A percentile compares a stretch with the other conserved stretches of the same genome.
Evolutionary conservation across 2,797 vertebrate genomes (phyloP).

Genomic region (Gorsachius magnificus): DNA sequence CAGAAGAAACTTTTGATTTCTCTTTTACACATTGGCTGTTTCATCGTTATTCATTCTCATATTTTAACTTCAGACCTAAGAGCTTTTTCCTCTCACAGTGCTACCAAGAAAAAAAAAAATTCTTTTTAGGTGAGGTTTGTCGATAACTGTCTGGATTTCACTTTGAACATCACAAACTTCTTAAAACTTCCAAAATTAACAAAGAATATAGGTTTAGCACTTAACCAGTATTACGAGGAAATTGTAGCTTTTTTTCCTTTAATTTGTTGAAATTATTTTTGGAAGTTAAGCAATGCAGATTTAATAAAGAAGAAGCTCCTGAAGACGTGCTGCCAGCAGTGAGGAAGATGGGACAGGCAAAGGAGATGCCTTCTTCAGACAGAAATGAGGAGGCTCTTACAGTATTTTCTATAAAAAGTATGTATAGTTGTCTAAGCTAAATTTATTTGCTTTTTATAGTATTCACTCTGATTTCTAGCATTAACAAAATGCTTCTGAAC

Average conservation of each 20-base stretch:
- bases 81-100: not conserved
- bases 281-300: not conserved
- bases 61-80: not conserved
- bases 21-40: not conserved
- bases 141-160: not conserved
- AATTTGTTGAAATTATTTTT: not conserved
- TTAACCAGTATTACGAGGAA: not conserved
- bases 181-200: not conserved
- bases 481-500: not conserved
- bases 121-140: not conserved
- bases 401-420: not conserved
- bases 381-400: not conserved
- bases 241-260: not conserved
- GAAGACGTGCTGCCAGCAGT: not conserved
- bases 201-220: not conserved
- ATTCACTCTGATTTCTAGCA: not conserved
- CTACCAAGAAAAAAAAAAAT: not conserved
- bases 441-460: not conserved
- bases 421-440: not conserved
- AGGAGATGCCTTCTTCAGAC: not conserved
- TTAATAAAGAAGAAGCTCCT: not conserved
- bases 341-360: not conserved
- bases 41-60: not conserved
- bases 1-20: not conserved
- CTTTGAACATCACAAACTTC: not conserved